These are phyloP conservation scores for Ophioninae sp. DNA, from an alignment of 2,888 invertebrate genomes.

Conservation along the genomic window DNA sequence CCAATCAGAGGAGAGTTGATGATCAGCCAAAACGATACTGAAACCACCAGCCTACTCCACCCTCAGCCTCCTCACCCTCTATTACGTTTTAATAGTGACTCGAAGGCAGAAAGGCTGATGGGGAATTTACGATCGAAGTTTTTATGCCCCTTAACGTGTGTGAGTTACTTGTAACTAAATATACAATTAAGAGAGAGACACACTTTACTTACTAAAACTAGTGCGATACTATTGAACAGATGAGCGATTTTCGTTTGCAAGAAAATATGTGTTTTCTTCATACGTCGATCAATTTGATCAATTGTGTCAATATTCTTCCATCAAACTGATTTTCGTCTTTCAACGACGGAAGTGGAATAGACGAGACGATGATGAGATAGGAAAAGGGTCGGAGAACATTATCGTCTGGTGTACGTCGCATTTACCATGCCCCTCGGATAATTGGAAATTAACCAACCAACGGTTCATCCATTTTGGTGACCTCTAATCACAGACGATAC, in stretches of 20 bases:
- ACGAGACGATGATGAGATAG: background rate
- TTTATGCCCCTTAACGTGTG: background rate
- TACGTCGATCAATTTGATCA: too few species aligned
- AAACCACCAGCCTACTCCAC: conserved; percentile 4
- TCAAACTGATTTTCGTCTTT: background rate
- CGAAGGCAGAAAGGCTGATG: background rate
- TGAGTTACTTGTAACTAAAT: too few species aligned
- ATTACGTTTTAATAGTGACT: background rate
- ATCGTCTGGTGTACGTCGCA: conserved; percentile 48
- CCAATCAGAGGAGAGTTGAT: conserved; percentile 66
- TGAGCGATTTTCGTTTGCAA: too few species aligned
- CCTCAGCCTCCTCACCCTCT: background rate
- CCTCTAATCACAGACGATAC: conserved; percentile 74
- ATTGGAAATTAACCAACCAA: conserved; percentile 77
- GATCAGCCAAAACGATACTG: conserved; percentile 53
- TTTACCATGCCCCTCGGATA: conserved; percentile 67
- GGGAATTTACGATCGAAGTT: background rate
- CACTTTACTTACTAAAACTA: too few species aligned
- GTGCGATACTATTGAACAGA: too few species aligned
- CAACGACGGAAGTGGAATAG: background rate
- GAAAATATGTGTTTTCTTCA: too few species aligned
- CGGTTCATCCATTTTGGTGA: conserved; percentile 72
- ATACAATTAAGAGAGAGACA: too few species aligned
- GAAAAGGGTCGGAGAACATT: conserved; percentile 12
- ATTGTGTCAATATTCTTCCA: too few species aligned